A percentile compares a stretch with the other conserved stretches of the same genome.
Evolutionary conservation across 2,888 invertebrate species (phyloP).

Genomic region (Rugalucina vietnamica): DNA sequence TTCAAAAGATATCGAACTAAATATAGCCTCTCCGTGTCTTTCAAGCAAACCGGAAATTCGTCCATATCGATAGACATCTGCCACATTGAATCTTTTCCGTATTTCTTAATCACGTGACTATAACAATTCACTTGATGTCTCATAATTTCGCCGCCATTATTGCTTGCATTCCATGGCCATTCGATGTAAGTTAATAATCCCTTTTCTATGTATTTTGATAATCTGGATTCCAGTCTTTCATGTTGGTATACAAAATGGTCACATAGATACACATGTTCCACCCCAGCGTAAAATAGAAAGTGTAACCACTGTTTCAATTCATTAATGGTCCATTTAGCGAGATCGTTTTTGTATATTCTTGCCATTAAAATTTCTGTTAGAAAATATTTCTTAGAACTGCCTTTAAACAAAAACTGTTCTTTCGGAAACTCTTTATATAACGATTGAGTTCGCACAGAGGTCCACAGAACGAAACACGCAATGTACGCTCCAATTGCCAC

Average conservation of each 20-base stretch:
- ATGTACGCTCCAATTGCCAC: no score
- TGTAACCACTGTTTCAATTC: conserved; percentile 62
- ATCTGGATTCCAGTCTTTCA: conserved; percentile 23
- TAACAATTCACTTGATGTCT: conserved; percentile 66
- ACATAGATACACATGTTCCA: conserved; percentile 57
- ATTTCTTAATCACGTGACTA: conserved; percentile 51
- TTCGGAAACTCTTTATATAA: no score
- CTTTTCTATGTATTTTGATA: conserved; percentile 36
- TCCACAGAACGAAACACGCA: no score
- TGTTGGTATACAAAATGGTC: conserved; percentile 40
- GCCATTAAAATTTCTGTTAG: conserved; percentile 30
- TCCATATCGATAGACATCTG: conserved; percentile 69
- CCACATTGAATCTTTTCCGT: conserved; percentile 51
- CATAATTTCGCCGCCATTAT: conserved; percentile 47
- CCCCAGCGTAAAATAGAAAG: conserved; percentile 56
- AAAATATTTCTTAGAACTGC: conserved; percentile 1
- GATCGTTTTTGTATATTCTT: conserved; percentile 47
- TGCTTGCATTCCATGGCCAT: conserved; percentile 25
- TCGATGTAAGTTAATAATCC: conserved; percentile 38
- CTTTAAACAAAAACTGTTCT: no score
- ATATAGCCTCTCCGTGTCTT: conserved; percentile 57
- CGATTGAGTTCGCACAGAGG: no score
- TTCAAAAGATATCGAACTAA: conserved; percentile 55
- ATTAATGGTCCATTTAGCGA: conserved; percentile 49
- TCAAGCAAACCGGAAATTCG: conserved; percentile 65